Percentiles rank a stretch among this genome's conserved stretches.
Evolutionary conservation across 1,140 invertebrate genomes (phyloP).

Genomic region (Pseudomyrmex pallidus): DNA sequence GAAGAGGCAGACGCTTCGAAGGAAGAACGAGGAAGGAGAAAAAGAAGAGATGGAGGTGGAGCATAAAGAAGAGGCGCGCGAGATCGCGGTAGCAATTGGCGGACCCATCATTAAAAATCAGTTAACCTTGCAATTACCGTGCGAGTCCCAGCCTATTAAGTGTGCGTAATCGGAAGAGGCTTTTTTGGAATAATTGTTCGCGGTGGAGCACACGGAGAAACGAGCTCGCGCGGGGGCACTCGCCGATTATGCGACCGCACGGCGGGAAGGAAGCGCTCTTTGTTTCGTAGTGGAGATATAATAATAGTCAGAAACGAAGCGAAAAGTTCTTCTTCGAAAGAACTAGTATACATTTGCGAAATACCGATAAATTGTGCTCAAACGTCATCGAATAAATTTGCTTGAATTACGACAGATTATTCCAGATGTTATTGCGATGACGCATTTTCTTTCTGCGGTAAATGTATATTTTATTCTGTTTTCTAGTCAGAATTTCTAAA

Average conservation of each 20-base stretch:
- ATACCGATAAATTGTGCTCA: constrained; percentile 11
- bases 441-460: not conserved
- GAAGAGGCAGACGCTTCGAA: not conserved
- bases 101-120: constrained; percentile 76
- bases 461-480: not conserved
- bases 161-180: constrained; percentile 72
- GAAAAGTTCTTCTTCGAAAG: not conserved
- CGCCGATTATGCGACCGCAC: constrained; percentile 66
- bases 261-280: constrained; percentile 61
- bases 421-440: not conserved
- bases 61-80: constrained; percentile 53
- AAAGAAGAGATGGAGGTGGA: constrained; percentile 21
- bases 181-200: constrained; percentile 72
- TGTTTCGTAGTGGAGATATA: constrained; percentile 60
- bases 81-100: constrained; percentile 71
- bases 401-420: not conserved
- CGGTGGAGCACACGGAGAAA: constrained; percentile 53
- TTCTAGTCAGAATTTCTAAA: constrained; percentile 1
- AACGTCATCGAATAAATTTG: constrained; percentile 12
- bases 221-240: constrained; percentile 59
- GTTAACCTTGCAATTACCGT: constrained; percentile 75
- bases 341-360: constrained; percentile 19
- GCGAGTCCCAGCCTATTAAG: constrained; percentile 72
- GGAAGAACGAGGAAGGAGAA: not conserved
- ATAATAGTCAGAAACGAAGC: constrained; percentile 60